These are phyloP conservation scores for Rhadinocentrus ornatus DNA, from an alignment of 2,797 vertebrate species.

Conservation along the genomic window DNA sequence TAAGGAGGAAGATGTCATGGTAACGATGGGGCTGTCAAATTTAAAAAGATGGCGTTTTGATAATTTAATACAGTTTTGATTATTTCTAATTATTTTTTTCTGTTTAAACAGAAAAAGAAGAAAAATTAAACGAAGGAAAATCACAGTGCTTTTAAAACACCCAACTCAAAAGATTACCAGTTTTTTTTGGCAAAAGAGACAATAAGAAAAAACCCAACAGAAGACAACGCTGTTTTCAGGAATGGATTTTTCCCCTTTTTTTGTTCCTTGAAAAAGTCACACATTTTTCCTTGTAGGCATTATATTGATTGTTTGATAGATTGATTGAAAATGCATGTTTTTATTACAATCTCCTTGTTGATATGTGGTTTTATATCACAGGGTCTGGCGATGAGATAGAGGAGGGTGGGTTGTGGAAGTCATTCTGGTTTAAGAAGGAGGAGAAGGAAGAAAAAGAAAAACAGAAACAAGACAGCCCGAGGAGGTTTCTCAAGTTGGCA, in stretches of 20 bases:
- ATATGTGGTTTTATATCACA: constrained; percentile 83
- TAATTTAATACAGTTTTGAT: constrained; percentile 84
- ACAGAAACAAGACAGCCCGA: constrained; percentile 47
- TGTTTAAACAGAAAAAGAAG: constrained; percentile 67
- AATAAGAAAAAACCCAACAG: constrained; percentile 65
- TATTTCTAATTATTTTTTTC: constrained; percentile 67
- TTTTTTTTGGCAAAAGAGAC: constrained; percentile 93
- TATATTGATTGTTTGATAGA: constrained; percentile 83
- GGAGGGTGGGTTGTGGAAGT: constrained; percentile 77
- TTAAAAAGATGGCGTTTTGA: constrained; percentile 90
- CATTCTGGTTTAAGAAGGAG: constrained; percentile 70
- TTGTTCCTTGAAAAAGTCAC: constrained; percentile 37
- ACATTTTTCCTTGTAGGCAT: constrained; percentile 86
- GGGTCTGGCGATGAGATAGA: constrained; percentile 84
- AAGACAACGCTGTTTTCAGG: constrained; percentile 73
- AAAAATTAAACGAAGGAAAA: constrained; percentile 66
- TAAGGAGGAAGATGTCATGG: constrained; percentile 93
- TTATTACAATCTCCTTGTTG: constrained; percentile 92
- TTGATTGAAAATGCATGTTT: constrained; percentile 96
- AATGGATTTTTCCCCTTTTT: constrained; percentile 76
- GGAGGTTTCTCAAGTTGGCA: constrained; percentile 80
- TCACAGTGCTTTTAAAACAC: constrained; percentile 93
- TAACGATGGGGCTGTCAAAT: constrained; percentile 76
- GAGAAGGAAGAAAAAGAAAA: constrained; percentile 18
- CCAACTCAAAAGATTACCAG: constrained; percentile 85